Conservation (phyloP, 2,113 vertebrate species). For the Dromaius novaehollandiae region DNA sequence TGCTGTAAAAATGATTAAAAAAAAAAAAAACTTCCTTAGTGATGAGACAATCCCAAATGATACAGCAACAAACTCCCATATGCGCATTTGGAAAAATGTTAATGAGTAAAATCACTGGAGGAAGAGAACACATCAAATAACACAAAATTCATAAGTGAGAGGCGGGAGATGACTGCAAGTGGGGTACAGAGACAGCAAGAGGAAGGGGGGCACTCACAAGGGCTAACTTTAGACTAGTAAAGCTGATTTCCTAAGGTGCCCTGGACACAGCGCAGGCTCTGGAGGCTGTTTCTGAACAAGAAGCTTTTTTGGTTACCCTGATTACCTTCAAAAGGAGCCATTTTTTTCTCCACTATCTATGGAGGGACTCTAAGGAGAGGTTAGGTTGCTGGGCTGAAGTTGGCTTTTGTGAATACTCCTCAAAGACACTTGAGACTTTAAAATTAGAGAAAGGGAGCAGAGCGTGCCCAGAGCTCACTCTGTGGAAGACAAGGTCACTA, state of each 20-base stretch:
- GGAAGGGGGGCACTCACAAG: neutral
- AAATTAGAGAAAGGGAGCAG: neutral
- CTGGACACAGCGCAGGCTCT: neutral
- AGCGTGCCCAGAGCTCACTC: neutral
- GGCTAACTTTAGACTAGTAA: neutral
- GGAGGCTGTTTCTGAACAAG: neutral
- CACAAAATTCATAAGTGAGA: neutral
- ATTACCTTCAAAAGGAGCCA: neutral
- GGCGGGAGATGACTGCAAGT: too few species aligned
- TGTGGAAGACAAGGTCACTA: neutral
- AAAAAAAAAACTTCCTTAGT: neutral
- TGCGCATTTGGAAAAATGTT: neutral
- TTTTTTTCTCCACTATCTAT: neutral
- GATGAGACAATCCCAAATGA: neutral
- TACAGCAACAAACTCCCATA: neutral
- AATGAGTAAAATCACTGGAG: neutral
- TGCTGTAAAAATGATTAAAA: neutral
- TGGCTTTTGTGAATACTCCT: neutral
- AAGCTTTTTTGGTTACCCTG: neutral
- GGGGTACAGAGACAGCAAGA: fast-evolving
- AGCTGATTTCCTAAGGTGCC: fast-evolving
- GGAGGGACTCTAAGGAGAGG: fast-evolving
- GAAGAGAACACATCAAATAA: neutral
- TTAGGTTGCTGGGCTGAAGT: neutral
- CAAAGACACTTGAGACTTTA: neutral